Evolutionary conservation across 2,113 vertebrate species (phyloP).

Genomic region (Gasterosteus aculeatus): DNA sequence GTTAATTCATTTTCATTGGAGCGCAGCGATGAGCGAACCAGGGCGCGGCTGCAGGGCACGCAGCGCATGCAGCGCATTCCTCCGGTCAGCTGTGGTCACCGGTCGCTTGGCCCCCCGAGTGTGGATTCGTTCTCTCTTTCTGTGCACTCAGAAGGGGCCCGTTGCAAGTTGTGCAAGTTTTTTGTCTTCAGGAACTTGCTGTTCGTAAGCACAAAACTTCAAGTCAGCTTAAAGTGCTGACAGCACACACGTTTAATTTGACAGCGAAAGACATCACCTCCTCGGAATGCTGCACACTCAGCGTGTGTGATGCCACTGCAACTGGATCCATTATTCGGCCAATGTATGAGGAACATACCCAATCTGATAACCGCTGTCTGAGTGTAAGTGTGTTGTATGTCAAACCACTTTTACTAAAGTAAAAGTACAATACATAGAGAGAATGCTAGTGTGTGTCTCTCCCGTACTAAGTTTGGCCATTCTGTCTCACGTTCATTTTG

Average conservation of each 20-base stretch:
- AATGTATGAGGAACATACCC: neutral
- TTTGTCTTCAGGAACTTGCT: neutral
- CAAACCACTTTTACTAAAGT: neutral
- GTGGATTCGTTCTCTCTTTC: neutral
- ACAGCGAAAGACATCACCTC: constrained; percentile 25
- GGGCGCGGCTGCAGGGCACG: neutral
- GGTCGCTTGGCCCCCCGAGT: constrained; percentile 2
- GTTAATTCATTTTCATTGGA: constrained; percentile 58
- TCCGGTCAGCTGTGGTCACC: constrained; percentile 17
- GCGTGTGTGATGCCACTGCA: constrained; percentile 13
- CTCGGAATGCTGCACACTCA: constrained; percentile 27
- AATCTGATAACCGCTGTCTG: constrained; percentile 19
- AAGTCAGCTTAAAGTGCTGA: constrained; percentile 32
- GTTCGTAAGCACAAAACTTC: constrained; percentile 47
- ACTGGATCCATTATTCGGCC: constrained; percentile 17
- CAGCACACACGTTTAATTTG: constrained; percentile 28
- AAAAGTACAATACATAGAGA: neutral
- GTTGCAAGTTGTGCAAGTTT: neutral
- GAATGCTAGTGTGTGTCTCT: neutral
- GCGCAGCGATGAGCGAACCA: constrained; percentile 37
- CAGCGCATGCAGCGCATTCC: constrained; percentile 31
- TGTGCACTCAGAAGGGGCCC: constrained; percentile 5
- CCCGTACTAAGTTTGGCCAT: neutral
- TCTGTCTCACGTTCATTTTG: neutral
- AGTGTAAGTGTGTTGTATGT: neutral